Conservation (phyloP, 35 echinoderm and acorn worm species). For the Apostichopus japonicus region DNA sequence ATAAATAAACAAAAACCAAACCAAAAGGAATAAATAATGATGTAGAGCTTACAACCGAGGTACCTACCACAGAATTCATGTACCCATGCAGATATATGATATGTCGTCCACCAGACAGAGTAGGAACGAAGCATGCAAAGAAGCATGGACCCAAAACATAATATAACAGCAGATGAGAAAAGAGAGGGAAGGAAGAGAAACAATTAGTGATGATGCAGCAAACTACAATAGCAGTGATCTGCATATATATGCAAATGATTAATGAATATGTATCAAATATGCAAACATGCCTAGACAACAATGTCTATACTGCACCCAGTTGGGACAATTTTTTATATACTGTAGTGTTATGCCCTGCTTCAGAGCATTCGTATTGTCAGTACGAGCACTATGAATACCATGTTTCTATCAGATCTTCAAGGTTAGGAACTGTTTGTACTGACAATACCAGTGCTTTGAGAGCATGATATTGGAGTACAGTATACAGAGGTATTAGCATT, state of each 20-base stretch:
- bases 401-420: too few relatives aligned
- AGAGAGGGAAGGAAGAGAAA: slow-evolving; percentile 21
- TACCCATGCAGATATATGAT: slow-evolving; percentile 42
- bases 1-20: neutral
- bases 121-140: slow-evolving; percentile 31
- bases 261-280: neutral
- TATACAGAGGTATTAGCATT: too few relatives aligned
- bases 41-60: neutral
- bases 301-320: too few relatives aligned
- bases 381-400: too few relatives aligned
- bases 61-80: slow-evolving; percentile 34
- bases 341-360: too few relatives aligned
- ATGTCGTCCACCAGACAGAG: slow-evolving; percentile 28
- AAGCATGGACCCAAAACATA: slow-evolving; percentile 32
- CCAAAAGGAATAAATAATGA: neutral
- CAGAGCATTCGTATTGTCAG: too few relatives aligned
- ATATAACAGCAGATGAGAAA: slow-evolving; percentile 3
- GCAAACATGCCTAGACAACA: too few relatives aligned
- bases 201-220: slow-evolving; percentile 9
- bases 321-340: too few relatives aligned
- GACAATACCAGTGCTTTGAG: too few relatives aligned
- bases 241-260: slow-evolving; percentile 6
- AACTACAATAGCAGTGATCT: slow-evolving; percentile 28
- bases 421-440: too few relatives aligned
- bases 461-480: too few relatives aligned